Conservation (phyloP, 2,888 invertebrate species). For the Acanthosoma haemorrhoidale region DNA sequence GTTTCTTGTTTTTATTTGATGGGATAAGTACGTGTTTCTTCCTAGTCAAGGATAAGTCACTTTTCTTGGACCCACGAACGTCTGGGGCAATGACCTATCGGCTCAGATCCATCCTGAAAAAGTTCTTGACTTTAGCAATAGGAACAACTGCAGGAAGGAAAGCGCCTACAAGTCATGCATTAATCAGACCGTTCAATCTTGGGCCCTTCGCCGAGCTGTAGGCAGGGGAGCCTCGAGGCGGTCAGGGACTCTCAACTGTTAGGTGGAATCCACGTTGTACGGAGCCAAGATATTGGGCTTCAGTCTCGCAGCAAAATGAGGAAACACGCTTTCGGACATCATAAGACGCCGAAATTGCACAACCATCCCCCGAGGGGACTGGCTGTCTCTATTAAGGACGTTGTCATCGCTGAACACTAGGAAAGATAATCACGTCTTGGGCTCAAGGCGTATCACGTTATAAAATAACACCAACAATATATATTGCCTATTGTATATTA, state of each 20-base stretch:
- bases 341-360: neutral
- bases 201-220: conserved; percentile 20
- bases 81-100: too few species aligned
- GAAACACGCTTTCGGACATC: conserved; percentile 1
- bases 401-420: neutral
- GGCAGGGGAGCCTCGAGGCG: conserved; percentile 20
- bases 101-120: too few species aligned
- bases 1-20: too few species aligned
- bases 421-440: neutral
- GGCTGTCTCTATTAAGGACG: neutral
- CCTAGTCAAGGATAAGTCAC: too few species aligned
- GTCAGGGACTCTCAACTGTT: conserved; percentile 25
- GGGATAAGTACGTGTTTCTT: too few species aligned
- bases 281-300: neutral
- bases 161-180: neutral
- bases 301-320: neutral
- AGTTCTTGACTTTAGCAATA: too few species aligned
- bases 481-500: too few species aligned
- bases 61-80: too few species aligned
- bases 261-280: conserved; percentile 10
- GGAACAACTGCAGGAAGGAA: neutral
- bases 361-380: neutral
- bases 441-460: neutral
- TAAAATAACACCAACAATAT: neutral
- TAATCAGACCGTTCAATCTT: conserved; percentile 20